A percentile compares a stretch with the other conserved stretches of the same genome.
phyloP scores from a whole-genome alignment of 2,113 vertebrate genomes.

The Tautogolabrus adspersus region DNA sequence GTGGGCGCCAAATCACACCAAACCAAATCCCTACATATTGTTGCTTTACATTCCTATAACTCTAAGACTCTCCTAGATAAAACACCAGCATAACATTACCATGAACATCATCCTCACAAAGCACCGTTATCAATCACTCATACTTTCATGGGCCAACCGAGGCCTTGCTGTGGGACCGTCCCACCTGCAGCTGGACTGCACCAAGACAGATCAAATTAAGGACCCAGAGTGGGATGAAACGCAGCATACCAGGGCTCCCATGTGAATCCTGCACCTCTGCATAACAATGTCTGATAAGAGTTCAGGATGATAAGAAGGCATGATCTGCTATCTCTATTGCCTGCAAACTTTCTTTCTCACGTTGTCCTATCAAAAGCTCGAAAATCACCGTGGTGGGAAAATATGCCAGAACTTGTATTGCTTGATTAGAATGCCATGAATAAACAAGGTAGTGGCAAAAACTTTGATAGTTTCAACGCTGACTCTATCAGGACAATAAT shows the following conservation, averaged over 20 bases:
- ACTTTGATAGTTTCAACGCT: too few species aligned
- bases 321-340: neutral
- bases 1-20: too few species aligned
- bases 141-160: neutral
- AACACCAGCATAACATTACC: neutral
- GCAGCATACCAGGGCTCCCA: slow-evolving; percentile 52
- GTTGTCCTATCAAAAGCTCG: too few species aligned
- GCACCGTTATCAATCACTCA: slow-evolving; percentile 6
- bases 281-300: slow-evolving; percentile 54
- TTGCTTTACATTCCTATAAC: too few species aligned
- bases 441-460: neutral
- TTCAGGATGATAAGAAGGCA: slow-evolving; percentile 1
- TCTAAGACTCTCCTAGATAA: neutral
- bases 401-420: neutral
- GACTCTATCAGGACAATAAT: too few species aligned
- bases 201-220: slow-evolving; percentile 30
- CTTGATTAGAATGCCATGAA: neutral
- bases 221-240: slow-evolving; percentile 30
- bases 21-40: too few species aligned
- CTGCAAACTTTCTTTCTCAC: too few species aligned
- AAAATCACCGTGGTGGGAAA: slow-evolving; percentile 48
- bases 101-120: neutral
- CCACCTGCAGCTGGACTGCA: slow-evolving; percentile 53
- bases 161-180: slow-evolving; percentile 14
- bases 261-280: slow-evolving; percentile 57